Conservation (phyloP, 2,113 vertebrate species). For the Dicaeum eximium region DNA sequence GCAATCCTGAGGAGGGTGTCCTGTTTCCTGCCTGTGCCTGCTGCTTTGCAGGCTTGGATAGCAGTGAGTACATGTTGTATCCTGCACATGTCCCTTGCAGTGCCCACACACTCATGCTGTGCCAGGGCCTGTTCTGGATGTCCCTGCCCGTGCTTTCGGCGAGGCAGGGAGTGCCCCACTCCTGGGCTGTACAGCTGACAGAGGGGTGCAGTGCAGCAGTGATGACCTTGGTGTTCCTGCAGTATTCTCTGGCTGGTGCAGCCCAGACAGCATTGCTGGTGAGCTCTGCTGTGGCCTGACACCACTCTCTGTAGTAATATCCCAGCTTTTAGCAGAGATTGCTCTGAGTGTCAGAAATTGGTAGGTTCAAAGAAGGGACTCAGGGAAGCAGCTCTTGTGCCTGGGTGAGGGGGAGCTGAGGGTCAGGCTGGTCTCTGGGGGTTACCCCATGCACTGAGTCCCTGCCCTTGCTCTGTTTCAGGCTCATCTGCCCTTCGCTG, state of each 20-base stretch:
- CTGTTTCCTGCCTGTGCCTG: fast-evolving
- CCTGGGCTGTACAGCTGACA: not conserved
- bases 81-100: not conserved
- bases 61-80: not conserved
- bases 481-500: constrained; percentile 96
- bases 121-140: not conserved
- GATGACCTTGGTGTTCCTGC: not conserved
- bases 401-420: not conserved
- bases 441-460: not conserved
- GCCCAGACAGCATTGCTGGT: not conserved
- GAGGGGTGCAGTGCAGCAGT: not conserved
- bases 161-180: not conserved
- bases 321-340: fast-evolving
- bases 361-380: not conserved
- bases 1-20: fast-evolving
- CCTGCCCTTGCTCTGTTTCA: constrained; percentile 50
- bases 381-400: not conserved
- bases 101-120: not conserved
- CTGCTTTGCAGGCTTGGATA: not conserved
- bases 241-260: not conserved
- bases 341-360: fast-evolving
- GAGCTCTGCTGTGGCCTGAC: not conserved
- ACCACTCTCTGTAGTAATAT: not conserved
- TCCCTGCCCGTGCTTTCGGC: not conserved
- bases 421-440: not conserved